A percentile compares a stretch with the other conserved stretches of the same genome.
phyloP scores from a whole-genome alignment of 2,888 invertebrate species.

The Tortricodes alternella region DNA sequence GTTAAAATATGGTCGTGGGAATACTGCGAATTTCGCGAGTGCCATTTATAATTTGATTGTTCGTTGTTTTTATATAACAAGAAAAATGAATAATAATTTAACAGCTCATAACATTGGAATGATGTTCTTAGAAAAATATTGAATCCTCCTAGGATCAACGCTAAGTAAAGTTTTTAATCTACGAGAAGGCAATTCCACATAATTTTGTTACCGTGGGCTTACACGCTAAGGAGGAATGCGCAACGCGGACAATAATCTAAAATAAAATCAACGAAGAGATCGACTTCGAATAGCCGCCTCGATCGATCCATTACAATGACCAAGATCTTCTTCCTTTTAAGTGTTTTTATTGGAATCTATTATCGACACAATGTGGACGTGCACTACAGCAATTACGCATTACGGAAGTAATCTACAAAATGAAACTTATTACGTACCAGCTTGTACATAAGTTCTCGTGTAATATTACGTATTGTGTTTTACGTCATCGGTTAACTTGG shows the following conservation, averaged over 20 bases:
- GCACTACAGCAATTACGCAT: constrained; percentile 54
- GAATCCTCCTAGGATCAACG: constrained; percentile 23
- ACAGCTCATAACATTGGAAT: constrained; percentile 25
- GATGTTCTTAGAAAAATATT: constrained; percentile 20
- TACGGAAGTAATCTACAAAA: constrained; percentile 64
- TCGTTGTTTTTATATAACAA: constrained; percentile 11
- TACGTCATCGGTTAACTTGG: constrained; percentile 45
- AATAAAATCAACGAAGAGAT: constrained; percentile 1
- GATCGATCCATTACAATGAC: constrained; percentile 27
- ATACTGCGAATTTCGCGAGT: constrained; percentile 5
- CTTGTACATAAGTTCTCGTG: constrained; percentile 49
- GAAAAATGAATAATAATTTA: constrained; percentile 27
- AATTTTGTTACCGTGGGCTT: not conserved
- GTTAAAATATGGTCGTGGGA: constrained; percentile 22
- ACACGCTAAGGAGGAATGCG: not conserved
- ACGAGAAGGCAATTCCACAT: not conserved
- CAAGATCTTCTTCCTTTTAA: constrained; percentile 31
- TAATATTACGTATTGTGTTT: constrained; percentile 50
- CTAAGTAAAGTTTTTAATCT: constrained; percentile 15
- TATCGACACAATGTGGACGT: constrained; percentile 41
- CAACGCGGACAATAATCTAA: constrained; percentile 3
- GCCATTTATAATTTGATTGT: not conserved
- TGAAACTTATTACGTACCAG: constrained; percentile 57
- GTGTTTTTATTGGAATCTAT: constrained; percentile 32
- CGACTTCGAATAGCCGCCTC: constrained; percentile 26